A percentile compares a stretch with the other conserved stretches of the same genome.
Conservation (phyloP, 2,797 vertebrate genomes). For the Crax fasciolata region DNA sequence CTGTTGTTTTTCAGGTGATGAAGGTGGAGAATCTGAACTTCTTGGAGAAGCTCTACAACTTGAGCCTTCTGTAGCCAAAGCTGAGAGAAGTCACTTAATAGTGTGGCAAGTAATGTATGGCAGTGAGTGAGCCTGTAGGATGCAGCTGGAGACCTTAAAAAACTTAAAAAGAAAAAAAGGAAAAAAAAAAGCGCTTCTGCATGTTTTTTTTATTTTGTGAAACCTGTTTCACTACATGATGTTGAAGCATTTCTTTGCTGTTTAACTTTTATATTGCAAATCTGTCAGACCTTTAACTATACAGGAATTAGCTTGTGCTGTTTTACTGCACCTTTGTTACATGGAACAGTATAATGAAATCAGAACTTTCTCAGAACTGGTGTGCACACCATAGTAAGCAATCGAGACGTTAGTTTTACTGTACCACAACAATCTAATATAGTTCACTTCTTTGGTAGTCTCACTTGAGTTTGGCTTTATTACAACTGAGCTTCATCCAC, state of each 20-base stretch:
- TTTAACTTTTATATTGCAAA: constrained; percentile 79
- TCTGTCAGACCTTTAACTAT: constrained; percentile 75
- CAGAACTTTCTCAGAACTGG: constrained; percentile 63
- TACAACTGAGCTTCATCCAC: constrained; percentile 67
- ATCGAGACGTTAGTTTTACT: constrained; percentile 68
- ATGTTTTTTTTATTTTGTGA: constrained; percentile 82
- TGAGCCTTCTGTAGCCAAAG: constrained; percentile 92
- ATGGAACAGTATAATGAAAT: constrained; percentile 73
- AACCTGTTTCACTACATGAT: constrained; percentile 79
- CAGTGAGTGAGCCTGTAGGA: constrained; percentile 84
- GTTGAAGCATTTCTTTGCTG: constrained; percentile 82
- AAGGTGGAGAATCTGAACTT: constrained; percentile 89
- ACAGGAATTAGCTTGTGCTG: constrained; percentile 75
- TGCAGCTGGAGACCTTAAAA: constrained; percentile 56
- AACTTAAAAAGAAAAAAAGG: background rate
- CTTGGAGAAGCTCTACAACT: constrained; percentile 89
- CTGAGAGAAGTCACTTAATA: constrained; percentile 97
- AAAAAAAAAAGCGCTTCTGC: constrained; percentile 71
- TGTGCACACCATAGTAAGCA: constrained; percentile 66
- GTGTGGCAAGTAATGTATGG: constrained; percentile 93
- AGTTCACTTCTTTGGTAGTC: constrained; percentile 65
- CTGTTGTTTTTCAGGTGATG: constrained; percentile 87
- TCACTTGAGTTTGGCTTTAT: constrained; percentile 73
- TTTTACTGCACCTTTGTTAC: constrained; percentile 78
- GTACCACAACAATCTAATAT: constrained; percentile 59